Percentiles rank a stretch among this genome's conserved stretches.
Conservation (phyloP, 2,888 invertebrate genomes). For the Leptura quadrifasciata region DNA sequence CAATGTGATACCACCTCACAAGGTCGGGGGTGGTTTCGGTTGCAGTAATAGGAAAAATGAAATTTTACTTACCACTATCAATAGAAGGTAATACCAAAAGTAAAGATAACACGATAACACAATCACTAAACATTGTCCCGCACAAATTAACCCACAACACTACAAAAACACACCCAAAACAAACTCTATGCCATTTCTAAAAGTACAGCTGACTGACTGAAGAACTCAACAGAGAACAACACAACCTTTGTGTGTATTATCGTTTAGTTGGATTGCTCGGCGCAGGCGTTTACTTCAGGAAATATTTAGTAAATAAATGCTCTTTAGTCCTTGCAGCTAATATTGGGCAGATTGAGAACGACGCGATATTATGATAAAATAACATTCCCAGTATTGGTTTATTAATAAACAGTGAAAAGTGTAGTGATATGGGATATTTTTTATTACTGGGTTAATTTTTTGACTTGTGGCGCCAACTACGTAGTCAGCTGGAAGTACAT, state of each 20-base stretch:
- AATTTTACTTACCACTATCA: constrained; percentile 80
- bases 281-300: constrained; percentile 38
- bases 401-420: too few relatives aligned
- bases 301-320: constrained; percentile 16
- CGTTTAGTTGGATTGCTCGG: constrained; percentile 23
- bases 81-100: constrained; percentile 82
- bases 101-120: constrained; percentile 79
- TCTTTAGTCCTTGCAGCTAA: neutral
- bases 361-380: neutral
- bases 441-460: neutral
- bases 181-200: constrained; percentile 52
- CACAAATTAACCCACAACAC: constrained; percentile 50
- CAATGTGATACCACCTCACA: constrained; percentile 39
- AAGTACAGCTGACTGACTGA: constrained; percentile 52
- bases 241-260: constrained; percentile 44
- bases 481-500: neutral
- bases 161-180: constrained; percentile 56
- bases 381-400: neutral
- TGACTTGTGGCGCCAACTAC: neutral
- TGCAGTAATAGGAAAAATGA: constrained; percentile 32
- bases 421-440: neutral
- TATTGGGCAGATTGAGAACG: neutral
- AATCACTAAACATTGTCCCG: constrained; percentile 64
- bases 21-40: constrained; percentile 45
- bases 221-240: constrained; percentile 46